These are phyloP conservation scores for Crossaster papposus DNA, from an alignment of 53 echinoderm and acorn worm species.

Conservation along the genomic window DNA sequence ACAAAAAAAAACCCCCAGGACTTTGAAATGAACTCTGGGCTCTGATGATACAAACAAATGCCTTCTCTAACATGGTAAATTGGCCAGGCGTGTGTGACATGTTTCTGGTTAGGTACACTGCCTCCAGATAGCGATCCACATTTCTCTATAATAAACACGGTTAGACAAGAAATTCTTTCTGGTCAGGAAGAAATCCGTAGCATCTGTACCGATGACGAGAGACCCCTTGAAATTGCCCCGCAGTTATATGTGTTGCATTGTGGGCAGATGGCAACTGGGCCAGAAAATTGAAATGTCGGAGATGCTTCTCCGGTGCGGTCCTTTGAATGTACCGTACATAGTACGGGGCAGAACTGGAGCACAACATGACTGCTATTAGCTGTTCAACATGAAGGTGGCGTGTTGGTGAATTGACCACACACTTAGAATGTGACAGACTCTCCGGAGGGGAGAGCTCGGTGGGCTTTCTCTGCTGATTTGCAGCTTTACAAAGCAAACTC, in stretches of 20 bases:
- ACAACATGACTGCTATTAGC: background rate
- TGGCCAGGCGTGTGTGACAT: background rate
- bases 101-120: background rate
- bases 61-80: background rate
- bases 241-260: slow-evolving; percentile 5
- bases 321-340: background rate
- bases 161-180: background rate
- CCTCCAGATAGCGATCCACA: background rate
- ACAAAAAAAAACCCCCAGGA: background rate
- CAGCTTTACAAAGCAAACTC: background rate
- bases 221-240: background rate
- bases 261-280: background rate
- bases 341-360: too few relatives aligned
- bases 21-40: background rate
- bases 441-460: background rate
- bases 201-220: background rate
- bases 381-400: background rate
- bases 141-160: background rate
- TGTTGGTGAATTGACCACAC: background rate
- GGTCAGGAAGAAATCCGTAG: background rate
- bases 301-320: background rate
- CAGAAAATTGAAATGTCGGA: slow-evolving; percentile 17
- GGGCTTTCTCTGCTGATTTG: background rate
- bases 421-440: background rate
- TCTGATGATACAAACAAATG: background rate